Evolutionary conservation across 2,888 invertebrate species (phyloP).

Genomic region (Drosophila borborema): DNA sequence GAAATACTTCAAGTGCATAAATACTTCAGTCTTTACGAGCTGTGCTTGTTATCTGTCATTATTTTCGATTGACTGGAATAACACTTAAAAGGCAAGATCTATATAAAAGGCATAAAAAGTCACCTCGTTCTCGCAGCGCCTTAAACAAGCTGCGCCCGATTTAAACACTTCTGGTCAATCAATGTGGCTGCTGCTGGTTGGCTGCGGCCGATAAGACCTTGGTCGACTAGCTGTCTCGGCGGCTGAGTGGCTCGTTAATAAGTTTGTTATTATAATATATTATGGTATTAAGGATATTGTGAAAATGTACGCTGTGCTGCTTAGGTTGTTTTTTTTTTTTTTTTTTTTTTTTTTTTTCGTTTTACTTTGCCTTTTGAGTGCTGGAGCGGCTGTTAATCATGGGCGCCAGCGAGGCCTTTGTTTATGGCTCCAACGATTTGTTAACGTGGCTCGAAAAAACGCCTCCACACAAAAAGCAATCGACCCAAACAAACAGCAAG

Average conservation of each 20-base stretch:
- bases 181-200: constrained; percentile 7
- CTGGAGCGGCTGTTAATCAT: constrained; percentile 43
- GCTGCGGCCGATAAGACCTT: constrained; percentile 25
- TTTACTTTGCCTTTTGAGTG: not conserved
- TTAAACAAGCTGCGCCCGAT: constrained; percentile 1
- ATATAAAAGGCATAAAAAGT: not conserved
- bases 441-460: constrained; percentile 49
- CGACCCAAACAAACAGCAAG: constrained; percentile 51
- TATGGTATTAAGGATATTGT: constrained; percentile 33
- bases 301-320: constrained; percentile 22
- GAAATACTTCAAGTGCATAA: not conserved
- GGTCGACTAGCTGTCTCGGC: constrained; percentile 5
- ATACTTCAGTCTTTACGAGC: not conserved
- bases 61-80: not conserved
- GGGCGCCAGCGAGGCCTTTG: constrained; percentile 32
- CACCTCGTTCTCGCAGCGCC: not conserved
- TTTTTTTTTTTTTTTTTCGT: not conserved
- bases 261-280: constrained; percentile 41
- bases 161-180: constrained; percentile 15
- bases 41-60: not conserved
- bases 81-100: not conserved
- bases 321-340: not conserved
- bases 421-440: constrained; percentile 53
- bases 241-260: constrained; percentile 35
- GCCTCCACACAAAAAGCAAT: constrained; percentile 47